Conservation (phyloP, 2,888 invertebrate species). For the Ochropacha duplaris region DNA sequence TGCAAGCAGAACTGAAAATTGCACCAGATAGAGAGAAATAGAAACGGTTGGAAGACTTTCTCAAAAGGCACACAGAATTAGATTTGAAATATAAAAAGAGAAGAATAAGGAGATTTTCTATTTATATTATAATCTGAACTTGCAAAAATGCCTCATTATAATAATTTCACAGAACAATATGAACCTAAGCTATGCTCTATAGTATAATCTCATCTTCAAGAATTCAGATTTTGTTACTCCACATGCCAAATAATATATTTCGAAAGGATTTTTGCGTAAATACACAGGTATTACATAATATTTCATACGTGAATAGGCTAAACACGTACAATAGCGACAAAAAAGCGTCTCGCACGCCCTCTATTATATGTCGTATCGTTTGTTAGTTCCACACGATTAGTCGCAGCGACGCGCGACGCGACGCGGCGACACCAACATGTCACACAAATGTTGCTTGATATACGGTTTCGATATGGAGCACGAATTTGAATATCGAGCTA, state of each 20-base stretch:
- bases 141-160: no score
- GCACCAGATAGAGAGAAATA: no score
- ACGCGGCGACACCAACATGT: slow-evolving; percentile 8
- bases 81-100: no score
- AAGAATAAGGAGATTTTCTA: no score
- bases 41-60: no score
- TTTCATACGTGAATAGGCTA: slow-evolving; percentile 37
- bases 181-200: no score
- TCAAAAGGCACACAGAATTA: no score
- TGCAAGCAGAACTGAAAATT: no score
- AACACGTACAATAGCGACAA: slow-evolving; percentile 27
- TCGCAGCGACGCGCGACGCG: slow-evolving; percentile 35
- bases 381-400: slow-evolving; percentile 55
- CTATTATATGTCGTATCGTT: slow-evolving; percentile 35
- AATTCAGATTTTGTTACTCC: no score
- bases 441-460: slow-evolving; percentile 1
- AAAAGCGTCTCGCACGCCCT: slow-evolving; percentile 22
- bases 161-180: no score
- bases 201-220: no score
- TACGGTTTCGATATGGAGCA: neutral
- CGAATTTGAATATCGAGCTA: neutral
- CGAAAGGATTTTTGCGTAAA: neutral
- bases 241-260: neutral
- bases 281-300: slow-evolving; percentile 25
- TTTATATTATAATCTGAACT: no score